Percentiles rank a stretch among this genome's conserved stretches.
These are phyloP conservation scores for Heliconius ethilla DNA, from an alignment of 2,888 invertebrate genomes.

Conservation along the genomic window DNA sequence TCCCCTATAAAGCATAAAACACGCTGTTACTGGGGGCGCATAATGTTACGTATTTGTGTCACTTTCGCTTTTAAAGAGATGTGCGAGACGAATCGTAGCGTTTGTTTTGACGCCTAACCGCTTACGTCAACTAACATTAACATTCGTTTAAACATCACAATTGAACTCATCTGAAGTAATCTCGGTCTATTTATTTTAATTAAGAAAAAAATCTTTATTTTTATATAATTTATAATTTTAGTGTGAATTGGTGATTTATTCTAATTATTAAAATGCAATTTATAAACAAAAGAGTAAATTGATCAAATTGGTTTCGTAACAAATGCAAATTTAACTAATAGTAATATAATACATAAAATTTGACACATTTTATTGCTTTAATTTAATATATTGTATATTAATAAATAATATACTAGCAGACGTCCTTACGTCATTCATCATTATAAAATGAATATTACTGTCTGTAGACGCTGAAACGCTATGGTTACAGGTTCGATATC, in stretches of 20 bases:
- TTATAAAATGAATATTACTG: neutral
- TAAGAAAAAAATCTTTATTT: neutral
- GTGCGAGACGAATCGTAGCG: constrained; percentile 49
- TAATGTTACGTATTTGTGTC: constrained; percentile 35
- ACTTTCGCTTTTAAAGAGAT: constrained; percentile 51
- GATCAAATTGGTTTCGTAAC: neutral
- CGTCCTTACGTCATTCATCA: neutral
- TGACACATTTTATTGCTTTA: neutral
- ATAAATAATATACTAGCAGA: neutral
- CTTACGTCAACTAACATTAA: constrained; percentile 25
- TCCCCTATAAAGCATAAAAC: neutral
- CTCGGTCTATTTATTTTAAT: neutral
- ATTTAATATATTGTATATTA: constrained; percentile 12
- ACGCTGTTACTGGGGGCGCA: constrained; percentile 26
- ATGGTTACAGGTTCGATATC: neutral
- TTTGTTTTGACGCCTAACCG: constrained; percentile 45
- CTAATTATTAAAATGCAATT: neutral
- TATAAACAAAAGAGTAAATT: neutral
- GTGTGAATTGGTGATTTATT: neutral
- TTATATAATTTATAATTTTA: neutral
- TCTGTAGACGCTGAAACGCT: neutral
- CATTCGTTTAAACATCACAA: neutral
- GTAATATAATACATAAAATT: constrained; percentile 10
- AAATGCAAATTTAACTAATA: neutral
- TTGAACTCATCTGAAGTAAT: neutral